These are phyloP conservation scores for Ophiodon elongatus DNA, from an alignment of 2,113 vertebrate genomes.

Conservation along the genomic window DNA sequence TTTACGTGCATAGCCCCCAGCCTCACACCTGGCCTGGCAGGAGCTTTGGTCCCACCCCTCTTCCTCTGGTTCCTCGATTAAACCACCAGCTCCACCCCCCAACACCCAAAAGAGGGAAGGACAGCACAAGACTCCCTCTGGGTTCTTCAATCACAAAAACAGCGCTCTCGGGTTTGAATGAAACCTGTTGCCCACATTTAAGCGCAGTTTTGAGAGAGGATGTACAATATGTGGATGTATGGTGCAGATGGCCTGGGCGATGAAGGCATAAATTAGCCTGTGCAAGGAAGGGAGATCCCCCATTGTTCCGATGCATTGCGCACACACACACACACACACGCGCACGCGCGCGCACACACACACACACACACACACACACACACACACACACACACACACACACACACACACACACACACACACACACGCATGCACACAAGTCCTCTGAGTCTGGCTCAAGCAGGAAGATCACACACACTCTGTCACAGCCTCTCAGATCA, in stretches of 20 bases:
- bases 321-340: constrained; percentile 33
- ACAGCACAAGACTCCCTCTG: constrained; percentile 34
- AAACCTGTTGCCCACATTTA: constrained; percentile 72
- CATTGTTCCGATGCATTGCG: constrained; percentile 70
- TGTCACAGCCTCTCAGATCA: constrained; percentile 79
- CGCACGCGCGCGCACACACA: no score
- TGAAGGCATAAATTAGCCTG: constrained; percentile 73
- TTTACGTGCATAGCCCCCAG: constrained; percentile 80
- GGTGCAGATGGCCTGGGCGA: constrained; percentile 59
- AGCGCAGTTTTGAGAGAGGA: constrained; percentile 39
- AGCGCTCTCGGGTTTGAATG: constrained; percentile 41
- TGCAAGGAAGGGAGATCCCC: constrained; percentile 59
- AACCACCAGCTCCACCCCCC: constrained; percentile 16
- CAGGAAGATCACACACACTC: constrained; percentile 77
- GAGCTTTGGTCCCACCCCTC: constrained; percentile 58
- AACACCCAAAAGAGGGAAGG: constrained; percentile 47
- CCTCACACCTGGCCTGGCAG: constrained; percentile 78
- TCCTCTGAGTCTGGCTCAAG: constrained; percentile 58
- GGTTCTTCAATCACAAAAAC: constrained; percentile 54
- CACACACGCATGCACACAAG: constrained; percentile 18
- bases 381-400: constrained; percentile 55
- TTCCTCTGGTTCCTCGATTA: constrained; percentile 32
- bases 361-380: neutral
- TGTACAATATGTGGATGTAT: constrained; percentile 41
- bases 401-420: constrained; percentile 40